Evolutionary conservation across 1,140 invertebrate species (phyloP).

Genomic region (Himalopsyche phryganea): DNA sequence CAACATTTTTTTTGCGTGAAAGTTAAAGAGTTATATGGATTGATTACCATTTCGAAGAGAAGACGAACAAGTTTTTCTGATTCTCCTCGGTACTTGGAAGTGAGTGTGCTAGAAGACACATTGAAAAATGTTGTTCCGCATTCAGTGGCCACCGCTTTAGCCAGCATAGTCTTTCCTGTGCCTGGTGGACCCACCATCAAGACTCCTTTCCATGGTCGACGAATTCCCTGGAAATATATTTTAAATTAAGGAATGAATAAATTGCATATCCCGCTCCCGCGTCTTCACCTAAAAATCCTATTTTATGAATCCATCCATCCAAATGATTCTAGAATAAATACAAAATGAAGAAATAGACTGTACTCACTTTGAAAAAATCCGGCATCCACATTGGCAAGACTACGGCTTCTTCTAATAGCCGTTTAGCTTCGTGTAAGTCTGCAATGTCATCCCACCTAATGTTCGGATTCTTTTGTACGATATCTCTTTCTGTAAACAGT

Average conservation of each 20-base stretch:
- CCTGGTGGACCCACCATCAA: constrained; percentile 96
- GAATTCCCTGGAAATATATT: constrained; percentile 71
- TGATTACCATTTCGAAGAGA: constrained; percentile 93
- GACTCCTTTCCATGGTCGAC: constrained; percentile 79
- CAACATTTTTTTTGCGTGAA: too few species aligned
- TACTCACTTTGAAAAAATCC: constrained; percentile 90
- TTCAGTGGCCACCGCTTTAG: constrained; percentile 98
- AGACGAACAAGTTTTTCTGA: constrained; percentile 97
- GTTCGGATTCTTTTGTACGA: constrained; percentile 96
- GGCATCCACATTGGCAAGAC: constrained; percentile 98
- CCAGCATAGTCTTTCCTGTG: constrained; percentile 98
- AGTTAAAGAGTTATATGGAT: too few species aligned
- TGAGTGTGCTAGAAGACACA: constrained; percentile 94
- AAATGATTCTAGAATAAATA: too few species aligned
- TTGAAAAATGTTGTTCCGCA: constrained; percentile 99
- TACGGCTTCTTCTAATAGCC: constrained; percentile 94
- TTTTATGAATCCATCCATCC: too few species aligned
- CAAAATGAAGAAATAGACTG: too few species aligned
- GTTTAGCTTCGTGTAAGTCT: constrained; percentile 91
- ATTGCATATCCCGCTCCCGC: too few species aligned
- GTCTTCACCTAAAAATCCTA: too few species aligned
- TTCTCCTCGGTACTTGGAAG: constrained; percentile 97
- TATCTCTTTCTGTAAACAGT: constrained; percentile 83
- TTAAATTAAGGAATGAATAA: too few species aligned
- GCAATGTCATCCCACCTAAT: constrained; percentile 98